phyloP scores from a whole-genome alignment of 2,888 invertebrate species.

The Thecocarcelia acutangulata region DNA sequence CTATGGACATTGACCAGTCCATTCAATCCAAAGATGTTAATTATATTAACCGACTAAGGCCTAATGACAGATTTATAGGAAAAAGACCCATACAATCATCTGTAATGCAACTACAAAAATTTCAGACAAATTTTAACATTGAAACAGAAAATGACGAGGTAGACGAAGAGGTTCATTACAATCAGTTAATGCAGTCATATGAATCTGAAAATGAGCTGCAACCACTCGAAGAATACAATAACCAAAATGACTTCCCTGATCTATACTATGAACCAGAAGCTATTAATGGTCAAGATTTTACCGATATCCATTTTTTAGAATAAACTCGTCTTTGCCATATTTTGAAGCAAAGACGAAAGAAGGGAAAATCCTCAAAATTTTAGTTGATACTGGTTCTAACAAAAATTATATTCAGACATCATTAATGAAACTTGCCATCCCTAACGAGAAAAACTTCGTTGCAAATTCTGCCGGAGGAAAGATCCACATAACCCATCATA shows the following conservation, averaged over 20 bases:
- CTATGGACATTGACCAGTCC: neutral
- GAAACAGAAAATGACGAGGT: neutral
- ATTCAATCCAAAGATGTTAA: neutral
- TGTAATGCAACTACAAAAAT: neutral
- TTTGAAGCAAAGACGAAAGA: no score
- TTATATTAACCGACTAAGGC: neutral
- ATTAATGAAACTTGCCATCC: neutral
- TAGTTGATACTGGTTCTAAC: no score
- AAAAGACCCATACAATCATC: neutral
- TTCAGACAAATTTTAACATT: neutral
- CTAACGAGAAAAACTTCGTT: neutral
- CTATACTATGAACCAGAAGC: neutral
- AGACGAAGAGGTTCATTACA: neutral
- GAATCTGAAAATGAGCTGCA: neutral
- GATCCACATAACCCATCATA: no score
- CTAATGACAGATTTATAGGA: neutral
- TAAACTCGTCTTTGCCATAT: neutral
- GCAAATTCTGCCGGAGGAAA: no score
- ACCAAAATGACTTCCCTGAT: neutral
- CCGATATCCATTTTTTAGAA: neutral
- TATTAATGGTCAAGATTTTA: neutral
- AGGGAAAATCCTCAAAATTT: no score
- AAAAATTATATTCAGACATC: no score
- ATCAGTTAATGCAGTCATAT: neutral
- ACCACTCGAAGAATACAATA: neutral